Conservation (phyloP, 2,888 invertebrate species). For the Cabera pusaria region DNA sequence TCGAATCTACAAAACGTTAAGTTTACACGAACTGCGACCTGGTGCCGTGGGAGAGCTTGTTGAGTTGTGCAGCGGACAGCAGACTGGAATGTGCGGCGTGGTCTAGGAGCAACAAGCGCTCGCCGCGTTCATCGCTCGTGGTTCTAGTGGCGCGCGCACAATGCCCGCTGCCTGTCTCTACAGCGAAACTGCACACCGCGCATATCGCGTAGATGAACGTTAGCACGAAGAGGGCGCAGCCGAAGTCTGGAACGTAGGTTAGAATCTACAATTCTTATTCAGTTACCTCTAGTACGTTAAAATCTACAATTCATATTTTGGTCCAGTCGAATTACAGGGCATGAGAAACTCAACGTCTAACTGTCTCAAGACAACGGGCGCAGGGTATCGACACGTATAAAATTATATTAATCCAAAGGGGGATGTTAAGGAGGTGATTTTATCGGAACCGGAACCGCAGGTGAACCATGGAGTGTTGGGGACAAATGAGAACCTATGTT, state of each 20-base stretch:
- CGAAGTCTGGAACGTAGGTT: conserved; percentile 52
- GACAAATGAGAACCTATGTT: no score
- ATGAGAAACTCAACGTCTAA: no score
- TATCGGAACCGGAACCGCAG: no score
- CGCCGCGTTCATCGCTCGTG: conserved; percentile 63
- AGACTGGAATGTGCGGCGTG: conserved; percentile 74
- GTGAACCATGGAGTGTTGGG: no score
- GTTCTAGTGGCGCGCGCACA: conserved; percentile 46
- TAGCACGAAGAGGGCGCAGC: conserved; percentile 63
- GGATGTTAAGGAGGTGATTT: no score
- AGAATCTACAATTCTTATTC: neutral
- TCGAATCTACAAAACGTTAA: neutral
- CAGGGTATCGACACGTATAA: no score
- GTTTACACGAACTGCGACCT: conserved; percentile 69
- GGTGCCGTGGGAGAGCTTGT: conserved; percentile 66
- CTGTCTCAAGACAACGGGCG: no score
- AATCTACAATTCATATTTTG: no score
- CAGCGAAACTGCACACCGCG: conserved; percentile 71
- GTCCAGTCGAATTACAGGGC: no score
- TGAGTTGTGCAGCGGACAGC: conserved; percentile 71
- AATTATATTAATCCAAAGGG: no score
- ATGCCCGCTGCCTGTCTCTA: conserved; percentile 58
- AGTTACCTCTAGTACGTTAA: no score
- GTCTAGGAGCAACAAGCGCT: conserved; percentile 65
- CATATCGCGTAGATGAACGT: conserved; percentile 75